A percentile compares a stretch with the other conserved stretches of the same genome.
Evolutionary conservation across 2,888 invertebrate species (phyloP).

Genomic region (Athetis lepigone): DNA sequence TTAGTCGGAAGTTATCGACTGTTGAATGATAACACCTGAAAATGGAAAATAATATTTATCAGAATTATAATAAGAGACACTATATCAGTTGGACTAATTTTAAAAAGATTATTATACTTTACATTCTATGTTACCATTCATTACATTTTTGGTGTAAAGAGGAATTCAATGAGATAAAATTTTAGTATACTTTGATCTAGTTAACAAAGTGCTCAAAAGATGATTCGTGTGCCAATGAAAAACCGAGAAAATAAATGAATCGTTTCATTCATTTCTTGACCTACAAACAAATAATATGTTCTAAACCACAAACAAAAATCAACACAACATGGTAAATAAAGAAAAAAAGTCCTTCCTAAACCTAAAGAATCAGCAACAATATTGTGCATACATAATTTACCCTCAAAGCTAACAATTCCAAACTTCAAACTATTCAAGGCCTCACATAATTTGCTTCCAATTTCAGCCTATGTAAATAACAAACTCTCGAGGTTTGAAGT

Average conservation of each 20-base stretch:
- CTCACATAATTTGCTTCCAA: conserved; percentile 5
- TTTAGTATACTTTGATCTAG: not conserved
- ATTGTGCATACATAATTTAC: conserved; percentile 11
- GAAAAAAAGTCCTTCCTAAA: not conserved
- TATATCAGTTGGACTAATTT: not conserved
- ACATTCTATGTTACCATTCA: not conserved
- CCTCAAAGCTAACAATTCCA: not conserved
- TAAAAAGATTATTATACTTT: not conserved
- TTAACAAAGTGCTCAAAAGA: not conserved
- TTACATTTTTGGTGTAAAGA: not conserved
- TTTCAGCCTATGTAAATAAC: conserved; percentile 9
- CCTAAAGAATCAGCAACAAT: not conserved
- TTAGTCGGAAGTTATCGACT: conserved; percentile 2
- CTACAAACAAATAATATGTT: not conserved
- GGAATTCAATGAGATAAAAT: not conserved
- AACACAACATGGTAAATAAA: not conserved
- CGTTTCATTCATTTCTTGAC: no score
- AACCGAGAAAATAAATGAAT: not conserved
- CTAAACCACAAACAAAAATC: not conserved
- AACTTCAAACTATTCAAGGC: conserved; percentile 7
- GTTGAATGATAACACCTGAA: conserved; percentile 11
- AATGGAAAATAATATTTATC: not conserved
- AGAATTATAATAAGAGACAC: not conserved
- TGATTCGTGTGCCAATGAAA: not conserved
- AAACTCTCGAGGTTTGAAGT: conserved; percentile 12